Evolutionary conservation across 2,113 vertebrate species (phyloP).

Genomic region (Clarias macrocephalus): DNA sequence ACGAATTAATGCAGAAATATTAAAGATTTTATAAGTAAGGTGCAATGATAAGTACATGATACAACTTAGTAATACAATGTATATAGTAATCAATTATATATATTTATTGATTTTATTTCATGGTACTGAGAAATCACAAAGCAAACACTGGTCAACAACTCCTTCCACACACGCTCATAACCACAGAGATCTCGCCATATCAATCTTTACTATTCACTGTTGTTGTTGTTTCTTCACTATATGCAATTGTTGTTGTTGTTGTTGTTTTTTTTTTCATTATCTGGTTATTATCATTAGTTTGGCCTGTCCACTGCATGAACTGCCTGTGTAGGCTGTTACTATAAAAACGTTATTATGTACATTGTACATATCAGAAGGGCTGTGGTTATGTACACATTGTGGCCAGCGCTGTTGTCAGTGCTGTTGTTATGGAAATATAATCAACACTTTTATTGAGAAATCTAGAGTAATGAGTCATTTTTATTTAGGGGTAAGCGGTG

Average conservation of each 20-base stretch:
- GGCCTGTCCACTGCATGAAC: background rate
- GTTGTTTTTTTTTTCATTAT: background rate
- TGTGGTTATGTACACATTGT: background rate
- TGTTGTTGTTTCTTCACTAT: too few relatives aligned
- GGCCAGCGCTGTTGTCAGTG: background rate
- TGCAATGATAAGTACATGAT: too few relatives aligned
- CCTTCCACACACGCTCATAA: background rate
- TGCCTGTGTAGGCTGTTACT: background rate
- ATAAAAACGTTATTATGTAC: background rate
- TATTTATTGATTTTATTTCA: too few relatives aligned
- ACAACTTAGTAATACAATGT: too few relatives aligned
- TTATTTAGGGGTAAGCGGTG: background rate
- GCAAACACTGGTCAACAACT: background rate
- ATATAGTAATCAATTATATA: too few relatives aligned
- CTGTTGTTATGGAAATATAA: too few relatives aligned
- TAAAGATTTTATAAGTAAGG: too few relatives aligned
- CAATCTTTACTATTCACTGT: too few relatives aligned
- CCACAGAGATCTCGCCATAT: too few relatives aligned
- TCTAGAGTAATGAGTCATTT: background rate
- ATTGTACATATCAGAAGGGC: background rate
- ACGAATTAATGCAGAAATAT: too few relatives aligned
- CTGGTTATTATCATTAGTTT: background rate
- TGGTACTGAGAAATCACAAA: background rate
- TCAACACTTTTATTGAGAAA: too few relatives aligned
- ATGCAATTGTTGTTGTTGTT: background rate